Evolutionary conservation across 2,113 vertebrate genomes (phyloP).

Genomic region (Corythornis madagascariensis): DNA sequence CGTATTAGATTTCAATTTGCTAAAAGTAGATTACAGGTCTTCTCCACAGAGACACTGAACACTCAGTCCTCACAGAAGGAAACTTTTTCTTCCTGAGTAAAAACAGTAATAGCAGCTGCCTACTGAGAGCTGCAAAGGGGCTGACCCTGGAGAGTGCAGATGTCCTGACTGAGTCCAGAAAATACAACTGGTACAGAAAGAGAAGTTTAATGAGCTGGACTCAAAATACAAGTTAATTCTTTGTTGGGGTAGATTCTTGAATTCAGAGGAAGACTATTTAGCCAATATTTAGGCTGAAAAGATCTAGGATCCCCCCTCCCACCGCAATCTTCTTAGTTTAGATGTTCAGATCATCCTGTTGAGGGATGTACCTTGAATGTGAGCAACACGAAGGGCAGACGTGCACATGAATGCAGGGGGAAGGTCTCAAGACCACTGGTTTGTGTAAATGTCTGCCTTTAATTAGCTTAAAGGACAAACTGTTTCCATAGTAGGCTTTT

Average conservation of each 20-base stretch:
- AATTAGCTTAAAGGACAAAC: background rate
- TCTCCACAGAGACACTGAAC: background rate
- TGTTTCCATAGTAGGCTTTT: background rate
- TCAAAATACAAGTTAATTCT: background rate
- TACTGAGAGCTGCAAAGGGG: background rate
- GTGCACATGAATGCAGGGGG: background rate
- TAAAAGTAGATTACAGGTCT: constrained; percentile 31
- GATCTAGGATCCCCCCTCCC: background rate
- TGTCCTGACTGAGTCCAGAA: background rate
- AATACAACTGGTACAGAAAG: background rate
- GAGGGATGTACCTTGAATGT: background rate
- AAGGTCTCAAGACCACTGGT: background rate
- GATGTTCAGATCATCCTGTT: background rate
- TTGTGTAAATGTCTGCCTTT: background rate
- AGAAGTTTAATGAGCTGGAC: background rate
- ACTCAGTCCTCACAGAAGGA: background rate
- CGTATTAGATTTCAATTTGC: constrained; percentile 12
- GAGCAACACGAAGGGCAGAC: background rate
- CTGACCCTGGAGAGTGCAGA: background rate
- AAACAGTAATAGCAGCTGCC: background rate
- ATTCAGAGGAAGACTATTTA: background rate
- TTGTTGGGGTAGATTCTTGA: background rate
- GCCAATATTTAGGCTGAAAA: background rate
- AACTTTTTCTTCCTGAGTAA: background rate
- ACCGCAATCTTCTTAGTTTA: background rate